Evolutionary conservation across 1,140 invertebrate genomes (phyloP), one percentile per base, ranked within the genome.

Genomic region (Centruroides sculpturatus): DNA sequence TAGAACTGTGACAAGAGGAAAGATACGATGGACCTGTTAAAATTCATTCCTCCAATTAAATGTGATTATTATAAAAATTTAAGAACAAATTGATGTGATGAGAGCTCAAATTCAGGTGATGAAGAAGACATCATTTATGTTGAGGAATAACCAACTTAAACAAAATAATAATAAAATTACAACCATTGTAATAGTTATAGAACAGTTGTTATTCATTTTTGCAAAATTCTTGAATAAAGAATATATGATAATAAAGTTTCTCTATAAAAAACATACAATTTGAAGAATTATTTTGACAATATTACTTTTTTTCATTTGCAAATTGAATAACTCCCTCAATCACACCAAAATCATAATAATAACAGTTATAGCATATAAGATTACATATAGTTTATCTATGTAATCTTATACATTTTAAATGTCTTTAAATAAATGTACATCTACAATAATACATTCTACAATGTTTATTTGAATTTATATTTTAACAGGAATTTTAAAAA

Each of bases 71-170:
- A 54, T 52, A 52, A 59, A 59, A 59, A 13, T 23, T 36, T 52
- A 34, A 46, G 49, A 35, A 59, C 49, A 59, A 51, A 59, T 59
- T 23, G 1, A 55, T 3, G 36, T 36, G 34, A 59, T 34, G 5
- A 12, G 7, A 47, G 1, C 13, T 35, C 53, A 59, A 11, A 59
- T 41, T 52, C 48, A 59, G 48, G 11, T 59, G 10, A 53, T 52
- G 50, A 59, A 41, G 58, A 51, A 36, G 49, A 52, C 58, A 50
- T 59, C 12, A 59, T 51, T 53, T 52, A 59, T 59, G 35, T 59
- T 59, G 5, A 34, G 52, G 50, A 36, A 52, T n/a, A 59, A 35
- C 35, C n/a, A 59, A 4, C 3, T 47, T 41, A 41, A 41, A 5
- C 41, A 34, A 49, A 52, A 5, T 46, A n/a, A 3, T 59, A 23